Evolutionary conservation across 2,797 vertebrate genomes (phyloP).

Genomic region (Enteromius mattozi): DNA sequence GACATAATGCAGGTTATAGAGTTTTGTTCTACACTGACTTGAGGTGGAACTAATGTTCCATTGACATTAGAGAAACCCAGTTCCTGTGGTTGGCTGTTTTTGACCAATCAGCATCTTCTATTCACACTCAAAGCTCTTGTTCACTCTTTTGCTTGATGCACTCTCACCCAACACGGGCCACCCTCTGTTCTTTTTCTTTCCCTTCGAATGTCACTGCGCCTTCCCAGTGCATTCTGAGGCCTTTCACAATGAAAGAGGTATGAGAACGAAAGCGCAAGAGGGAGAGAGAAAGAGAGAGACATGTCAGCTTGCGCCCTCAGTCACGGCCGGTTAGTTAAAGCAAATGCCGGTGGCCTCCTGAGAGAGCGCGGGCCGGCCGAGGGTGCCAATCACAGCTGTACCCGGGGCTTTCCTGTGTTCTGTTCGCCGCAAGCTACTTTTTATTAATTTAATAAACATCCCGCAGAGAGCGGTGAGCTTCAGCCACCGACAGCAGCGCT

Average conservation of each 20-base stretch:
- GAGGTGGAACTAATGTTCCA: neutral
- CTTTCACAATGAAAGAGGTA: slow-evolving; percentile 41
- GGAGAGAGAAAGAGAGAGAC: slow-evolving; percentile 56
- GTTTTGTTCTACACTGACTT: neutral
- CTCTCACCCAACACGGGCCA: slow-evolving; percentile 42
- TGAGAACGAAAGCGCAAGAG: slow-evolving; percentile 40
- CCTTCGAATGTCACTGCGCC: neutral
- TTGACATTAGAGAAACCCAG: slow-evolving; percentile 9
- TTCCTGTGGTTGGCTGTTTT: slow-evolving; percentile 6
- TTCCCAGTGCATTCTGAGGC: slow-evolving; percentile 41
- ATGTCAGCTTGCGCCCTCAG: slow-evolving; percentile 75
- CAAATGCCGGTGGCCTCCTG: slow-evolving; percentile 72
- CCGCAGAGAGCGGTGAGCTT: slow-evolving; percentile 70
- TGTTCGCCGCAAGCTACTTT: slow-evolving; percentile 79
- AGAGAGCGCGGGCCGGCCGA: slow-evolving; percentile 66
- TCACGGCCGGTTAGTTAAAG: slow-evolving; percentile 83
- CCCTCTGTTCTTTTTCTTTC: slow-evolving; percentile 8
- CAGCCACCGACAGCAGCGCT: slow-evolving; percentile 60
- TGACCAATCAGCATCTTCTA: slow-evolving; percentile 11
- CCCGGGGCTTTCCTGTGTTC: slow-evolving; percentile 71
- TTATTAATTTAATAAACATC: slow-evolving; percentile 86
- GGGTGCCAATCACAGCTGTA: slow-evolving; percentile 79
- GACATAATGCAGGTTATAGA: neutral
- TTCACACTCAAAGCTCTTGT: slow-evolving; percentile 34
- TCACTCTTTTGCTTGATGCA: slow-evolving; percentile 56